Base-by-base conservation (phyloP, 1,140 invertebrate species). In the Macrotrachela quadricornifera region DNA sequence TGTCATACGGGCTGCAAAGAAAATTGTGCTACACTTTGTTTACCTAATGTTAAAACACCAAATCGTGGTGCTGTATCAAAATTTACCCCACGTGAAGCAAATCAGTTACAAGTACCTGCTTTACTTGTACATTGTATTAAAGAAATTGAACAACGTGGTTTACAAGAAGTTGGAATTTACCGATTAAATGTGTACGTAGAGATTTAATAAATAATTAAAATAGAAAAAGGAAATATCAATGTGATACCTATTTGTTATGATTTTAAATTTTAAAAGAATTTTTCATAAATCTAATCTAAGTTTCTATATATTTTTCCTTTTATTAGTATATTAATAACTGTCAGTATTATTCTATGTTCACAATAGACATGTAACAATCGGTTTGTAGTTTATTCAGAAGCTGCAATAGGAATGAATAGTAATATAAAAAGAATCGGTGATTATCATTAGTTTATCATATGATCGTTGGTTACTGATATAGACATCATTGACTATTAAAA, bases 91-190 rank as follows among this genome's bases (percentile, higher is more conserved):
- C 13, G 41, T 42, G 15, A 42, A 42, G 41, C 13, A 6, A 42
- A 42, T 42, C 12, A 13, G 41, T 15, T 15, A 42, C 47, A 45
- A 15, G 46, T 55, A 14, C 54, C 54, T 6, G 48, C 54, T 17
- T 18, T 55, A 15, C 14, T 55, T 6, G 42, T 45, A 40, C 39
- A 46, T 37, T 39, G 44, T 11, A 40, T 55, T 8, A 50, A 50
- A 36, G 54, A 55, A 50, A 55, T 55, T 17, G 54, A 55, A 18
- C n/a, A 38, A 12, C 37, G 54, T n/a, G 54, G 54, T 10, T 14
- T 55, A 38, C 46, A 48, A 21, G 54, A 55, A 17, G 54, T 55
- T 39, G 54, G 54, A 17, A n/a, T 55, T 6, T 55, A 55, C 38
- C 42, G 54, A 50, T 40, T 55, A 1, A 50, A 50, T 42, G 49